These are phyloP conservation scores for Drosophila leonis DNA, from an alignment of 2,888 invertebrate genomes.

Conservation along the genomic window DNA sequence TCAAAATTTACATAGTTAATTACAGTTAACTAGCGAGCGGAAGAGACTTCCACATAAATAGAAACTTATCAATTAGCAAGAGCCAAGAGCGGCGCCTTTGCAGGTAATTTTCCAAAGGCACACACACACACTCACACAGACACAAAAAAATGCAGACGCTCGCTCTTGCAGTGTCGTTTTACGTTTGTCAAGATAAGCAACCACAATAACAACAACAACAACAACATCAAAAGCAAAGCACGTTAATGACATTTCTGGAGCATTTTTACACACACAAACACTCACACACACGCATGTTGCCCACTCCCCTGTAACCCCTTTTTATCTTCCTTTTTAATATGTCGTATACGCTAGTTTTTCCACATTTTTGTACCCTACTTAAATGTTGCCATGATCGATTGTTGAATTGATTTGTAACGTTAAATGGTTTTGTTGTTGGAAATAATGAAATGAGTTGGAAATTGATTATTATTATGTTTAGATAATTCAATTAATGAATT, in stretches of 20 bases:
- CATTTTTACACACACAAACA: constrained; percentile 42
- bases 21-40: constrained; percentile 36
- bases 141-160: not conserved
- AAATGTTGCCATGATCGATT: constrained; percentile 14
- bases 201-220: constrained; percentile 20
- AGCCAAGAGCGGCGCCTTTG: constrained; percentile 55
- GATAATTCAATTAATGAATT: not conserved
- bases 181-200: constrained; percentile 64
- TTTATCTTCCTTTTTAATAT: constrained; percentile 25
- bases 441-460: not conserved
- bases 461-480: not conserved
- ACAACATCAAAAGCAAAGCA: constrained; percentile 55
- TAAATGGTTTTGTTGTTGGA: not conserved
- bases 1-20: constrained; percentile 72
- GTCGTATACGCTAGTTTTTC: constrained; percentile 61
- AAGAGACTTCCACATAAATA: constrained; percentile 40
- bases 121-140: constrained; percentile 4
- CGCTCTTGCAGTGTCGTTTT: constrained; percentile 60
- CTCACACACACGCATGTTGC: not conserved
- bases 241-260: constrained; percentile 74
- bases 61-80: constrained; percentile 66
- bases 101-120: constrained; percentile 65
- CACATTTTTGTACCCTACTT: constrained; percentile 62
- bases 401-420: constrained; percentile 24
- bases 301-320: constrained; percentile 14